A percentile compares a stretch with the other conserved stretches of the same genome.
phyloP scores from a whole-genome alignment of 2,888 invertebrate species.

The Cantharis lateralis region DNA sequence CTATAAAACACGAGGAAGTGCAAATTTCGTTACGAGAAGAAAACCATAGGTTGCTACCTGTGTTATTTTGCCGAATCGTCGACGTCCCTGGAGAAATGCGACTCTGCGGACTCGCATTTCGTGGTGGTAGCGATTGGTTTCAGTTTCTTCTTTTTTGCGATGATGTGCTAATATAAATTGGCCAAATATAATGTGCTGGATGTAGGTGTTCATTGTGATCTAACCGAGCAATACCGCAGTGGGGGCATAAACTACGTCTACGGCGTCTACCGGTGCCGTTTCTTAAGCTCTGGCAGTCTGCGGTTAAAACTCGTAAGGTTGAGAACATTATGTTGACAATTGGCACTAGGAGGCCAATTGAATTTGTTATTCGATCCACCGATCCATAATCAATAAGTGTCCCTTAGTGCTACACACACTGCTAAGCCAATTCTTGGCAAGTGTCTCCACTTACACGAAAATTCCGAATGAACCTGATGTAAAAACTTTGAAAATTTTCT shows the following conservation, averaged over 20 bases:
- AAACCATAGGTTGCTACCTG: not conserved
- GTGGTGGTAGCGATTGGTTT: not conserved
- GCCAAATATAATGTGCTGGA: not conserved
- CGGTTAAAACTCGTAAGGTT: conserved; percentile 28
- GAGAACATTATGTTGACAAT: conserved; percentile 23
- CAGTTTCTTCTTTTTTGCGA: not conserved
- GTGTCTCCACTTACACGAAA: not conserved
- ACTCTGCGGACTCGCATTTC: not conserved
- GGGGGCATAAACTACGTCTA: conserved; percentile 27
- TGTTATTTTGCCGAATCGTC: not conserved
- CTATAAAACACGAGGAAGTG: not conserved
- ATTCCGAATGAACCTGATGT: not conserved
- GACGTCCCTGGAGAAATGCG: not conserved
- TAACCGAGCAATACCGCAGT: conserved; percentile 28
- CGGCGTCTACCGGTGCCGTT: conserved; percentile 23
- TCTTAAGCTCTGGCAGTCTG: conserved; percentile 33
- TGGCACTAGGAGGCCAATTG: conserved; percentile 10
- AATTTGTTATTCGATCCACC: not conserved
- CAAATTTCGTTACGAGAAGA: not conserved
- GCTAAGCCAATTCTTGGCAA: not conserved
- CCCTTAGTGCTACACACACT: not conserved
- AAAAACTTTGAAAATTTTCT: not conserved
- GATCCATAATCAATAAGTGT: not conserved
- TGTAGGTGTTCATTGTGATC: conserved; percentile 31
- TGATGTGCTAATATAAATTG: not conserved